Evolutionary conservation across 2,888 invertebrate genomes (phyloP).

Genomic region (Pachydiplax longipennis): DNA sequence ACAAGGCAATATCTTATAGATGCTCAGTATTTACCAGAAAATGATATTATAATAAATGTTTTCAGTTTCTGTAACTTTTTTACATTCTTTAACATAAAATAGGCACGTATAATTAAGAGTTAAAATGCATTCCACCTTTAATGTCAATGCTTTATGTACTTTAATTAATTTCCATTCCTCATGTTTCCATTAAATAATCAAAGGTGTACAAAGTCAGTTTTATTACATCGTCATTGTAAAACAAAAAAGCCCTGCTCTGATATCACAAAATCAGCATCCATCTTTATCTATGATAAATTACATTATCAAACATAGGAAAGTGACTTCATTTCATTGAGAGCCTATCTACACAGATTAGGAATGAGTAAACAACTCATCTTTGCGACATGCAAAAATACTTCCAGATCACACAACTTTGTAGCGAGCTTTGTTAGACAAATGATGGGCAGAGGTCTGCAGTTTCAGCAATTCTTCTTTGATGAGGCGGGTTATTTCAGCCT

Average conservation of each 20-base stretch:
- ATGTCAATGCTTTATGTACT: no score
- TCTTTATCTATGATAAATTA: neutral
- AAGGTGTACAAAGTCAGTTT: neutral
- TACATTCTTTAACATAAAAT: no score
- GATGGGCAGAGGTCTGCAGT: slow-evolving; percentile 84
- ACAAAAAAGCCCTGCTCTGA: neutral
- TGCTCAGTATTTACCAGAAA: no score
- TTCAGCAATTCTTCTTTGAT: slow-evolving; percentile 98
- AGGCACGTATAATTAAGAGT: no score
- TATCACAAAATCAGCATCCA: neutral
- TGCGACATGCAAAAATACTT: neutral
- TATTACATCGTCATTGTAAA: neutral
- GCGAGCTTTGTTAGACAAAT: slow-evolving; percentile 88
- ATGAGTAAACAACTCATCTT: neutral
- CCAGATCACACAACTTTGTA: slow-evolving; percentile 83
- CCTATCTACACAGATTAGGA: slow-evolving; percentile 4
- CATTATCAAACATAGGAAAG: neutral
- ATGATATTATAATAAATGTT: no score
- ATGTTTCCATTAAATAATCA: no score
- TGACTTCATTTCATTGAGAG: neutral
- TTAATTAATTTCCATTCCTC: no score
- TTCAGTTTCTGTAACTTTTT: no score
- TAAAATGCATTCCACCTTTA: no score
- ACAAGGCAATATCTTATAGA: no score
- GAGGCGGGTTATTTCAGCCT: slow-evolving; percentile 94